These are phyloP conservation scores for Drosophila ironensis DNA, from an alignment of 1,140 invertebrate species.

Conservation along the genomic window DNA sequence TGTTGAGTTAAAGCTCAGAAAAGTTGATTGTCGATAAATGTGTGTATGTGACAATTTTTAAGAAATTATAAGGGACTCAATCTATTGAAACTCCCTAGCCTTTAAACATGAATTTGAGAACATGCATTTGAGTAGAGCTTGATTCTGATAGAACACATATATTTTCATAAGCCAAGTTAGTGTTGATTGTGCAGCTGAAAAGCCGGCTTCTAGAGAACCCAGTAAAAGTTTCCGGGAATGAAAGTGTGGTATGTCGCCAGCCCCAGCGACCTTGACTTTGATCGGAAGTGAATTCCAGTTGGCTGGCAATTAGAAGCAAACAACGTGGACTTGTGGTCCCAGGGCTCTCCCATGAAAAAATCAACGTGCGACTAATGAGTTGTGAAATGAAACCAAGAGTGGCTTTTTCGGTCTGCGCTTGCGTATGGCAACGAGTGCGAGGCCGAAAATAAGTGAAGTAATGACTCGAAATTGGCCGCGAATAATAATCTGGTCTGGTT, in stretches of 20 bases:
- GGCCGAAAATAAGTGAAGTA: slow-evolving; percentile 51
- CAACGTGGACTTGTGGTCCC: slow-evolving; percentile 12
- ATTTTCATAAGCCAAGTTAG: too few species aligned
- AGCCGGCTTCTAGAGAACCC: neutral
- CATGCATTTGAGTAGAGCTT: too few species aligned
- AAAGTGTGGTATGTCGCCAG: neutral
- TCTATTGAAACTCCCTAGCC: too few species aligned
- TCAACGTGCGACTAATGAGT: slow-evolving; percentile 52
- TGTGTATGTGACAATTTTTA: too few species aligned
- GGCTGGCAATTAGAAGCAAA: slow-evolving; percentile 26
- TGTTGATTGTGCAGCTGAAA: too few species aligned
- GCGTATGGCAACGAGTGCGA: slow-evolving; percentile 32
- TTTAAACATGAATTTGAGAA: too few species aligned
- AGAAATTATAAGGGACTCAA: too few species aligned
- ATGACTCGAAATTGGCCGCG: slow-evolving; percentile 56
- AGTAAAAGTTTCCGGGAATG: neutral
- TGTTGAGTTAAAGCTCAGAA: too few species aligned
- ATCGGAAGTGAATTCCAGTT: slow-evolving; percentile 5
- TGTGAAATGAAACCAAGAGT: slow-evolving; percentile 74
- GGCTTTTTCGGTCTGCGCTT: too few species aligned
- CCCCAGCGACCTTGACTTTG: slow-evolving; percentile 4
- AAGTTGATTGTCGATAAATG: too few species aligned
- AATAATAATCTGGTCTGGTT: slow-evolving; percentile 76
- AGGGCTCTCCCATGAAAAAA: slow-evolving; percentile 12
- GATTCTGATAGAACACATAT: too few species aligned